Percentiles rank a stretch among this genome's conserved stretches.
Evolutionary conservation across 2,113 vertebrate species (phyloP).

Genomic region (Noctilio leporinus): DNA sequence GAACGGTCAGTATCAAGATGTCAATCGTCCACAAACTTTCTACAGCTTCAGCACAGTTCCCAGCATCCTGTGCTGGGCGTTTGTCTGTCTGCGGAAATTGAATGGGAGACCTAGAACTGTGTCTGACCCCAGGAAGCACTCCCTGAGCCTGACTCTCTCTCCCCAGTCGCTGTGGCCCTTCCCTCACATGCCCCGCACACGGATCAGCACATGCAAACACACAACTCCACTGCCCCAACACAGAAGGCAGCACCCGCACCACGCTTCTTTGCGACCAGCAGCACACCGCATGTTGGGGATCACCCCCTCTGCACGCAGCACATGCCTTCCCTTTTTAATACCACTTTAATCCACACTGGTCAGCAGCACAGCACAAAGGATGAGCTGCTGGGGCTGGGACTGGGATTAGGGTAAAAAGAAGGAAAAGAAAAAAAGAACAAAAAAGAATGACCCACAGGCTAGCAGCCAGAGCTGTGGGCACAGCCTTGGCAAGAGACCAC

Average conservation of each 20-base stretch:
- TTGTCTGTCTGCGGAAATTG: neutral
- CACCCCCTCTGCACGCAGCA: too few species aligned
- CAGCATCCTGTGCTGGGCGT: too few species aligned
- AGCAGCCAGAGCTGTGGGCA: neutral
- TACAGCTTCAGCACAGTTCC: too few species aligned
- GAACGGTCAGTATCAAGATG: too few species aligned
- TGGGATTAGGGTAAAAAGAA: neutral
- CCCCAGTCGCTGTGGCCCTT: too few species aligned
- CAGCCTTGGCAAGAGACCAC: neutral
- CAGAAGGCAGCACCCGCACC: neutral
- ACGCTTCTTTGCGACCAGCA: neutral
- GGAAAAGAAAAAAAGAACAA: neutral
- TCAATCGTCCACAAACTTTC: too few species aligned
- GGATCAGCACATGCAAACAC: neutral
- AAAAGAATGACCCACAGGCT: too few species aligned
- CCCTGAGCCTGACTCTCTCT: neutral
- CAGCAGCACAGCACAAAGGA: neutral
- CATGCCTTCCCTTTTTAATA: neutral
- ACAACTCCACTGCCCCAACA: too few species aligned
- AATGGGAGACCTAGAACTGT: too few species aligned
- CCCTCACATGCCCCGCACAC: neutral
- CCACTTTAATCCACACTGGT: too few species aligned
- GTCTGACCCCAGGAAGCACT: neutral
- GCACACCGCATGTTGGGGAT: rapidly evolving
- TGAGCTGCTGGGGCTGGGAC: neutral